Evolutionary conservation across 1,140 invertebrate species (phyloP).

Genomic region (Micrasema longulum): DNA sequence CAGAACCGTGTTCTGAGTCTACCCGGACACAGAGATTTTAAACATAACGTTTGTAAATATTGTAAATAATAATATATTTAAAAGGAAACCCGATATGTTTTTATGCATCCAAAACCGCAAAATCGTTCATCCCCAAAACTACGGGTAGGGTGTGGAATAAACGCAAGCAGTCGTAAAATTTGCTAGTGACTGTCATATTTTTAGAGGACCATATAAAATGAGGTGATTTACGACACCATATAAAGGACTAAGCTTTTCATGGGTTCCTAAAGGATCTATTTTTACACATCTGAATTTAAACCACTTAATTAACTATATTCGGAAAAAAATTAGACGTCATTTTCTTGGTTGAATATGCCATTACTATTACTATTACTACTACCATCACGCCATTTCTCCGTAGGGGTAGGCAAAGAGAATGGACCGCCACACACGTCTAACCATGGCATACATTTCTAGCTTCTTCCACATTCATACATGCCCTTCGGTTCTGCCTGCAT

Average conservation of each 20-base stretch:
- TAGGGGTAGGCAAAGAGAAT: too few relatives aligned
- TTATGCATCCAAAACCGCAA: background rate
- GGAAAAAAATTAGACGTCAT: constrained; percentile 5
- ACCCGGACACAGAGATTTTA: too few relatives aligned
- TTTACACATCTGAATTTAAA: constrained; percentile 42
- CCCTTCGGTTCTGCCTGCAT: too few relatives aligned
- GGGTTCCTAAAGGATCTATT: constrained; percentile 24
- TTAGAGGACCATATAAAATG: constrained; percentile 54
- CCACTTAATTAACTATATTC: constrained; percentile 36
- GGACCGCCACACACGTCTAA: too few relatives aligned
- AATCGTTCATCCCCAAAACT: constrained; percentile 14
- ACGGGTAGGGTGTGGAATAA: background rate
- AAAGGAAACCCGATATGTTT: constrained; percentile 13
- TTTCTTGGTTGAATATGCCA: too few relatives aligned
- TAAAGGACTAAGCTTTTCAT: constrained; percentile 7
- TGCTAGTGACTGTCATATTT: constrained; percentile 54
- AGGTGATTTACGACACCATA: constrained; percentile 53
- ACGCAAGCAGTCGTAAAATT: constrained; percentile 41
- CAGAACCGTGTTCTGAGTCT: too few relatives aligned
- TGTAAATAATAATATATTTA: constrained; percentile 12
- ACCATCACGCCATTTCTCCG: too few relatives aligned
- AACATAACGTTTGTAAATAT: too few relatives aligned
- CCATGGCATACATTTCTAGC: too few relatives aligned
- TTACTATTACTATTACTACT: too few relatives aligned
- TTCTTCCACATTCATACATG: too few relatives aligned